These are phyloP conservation scores for Brachionus paranguensis DNA, from an alignment of 1,140 invertebrate species.

Conservation along the genomic window DNA sequence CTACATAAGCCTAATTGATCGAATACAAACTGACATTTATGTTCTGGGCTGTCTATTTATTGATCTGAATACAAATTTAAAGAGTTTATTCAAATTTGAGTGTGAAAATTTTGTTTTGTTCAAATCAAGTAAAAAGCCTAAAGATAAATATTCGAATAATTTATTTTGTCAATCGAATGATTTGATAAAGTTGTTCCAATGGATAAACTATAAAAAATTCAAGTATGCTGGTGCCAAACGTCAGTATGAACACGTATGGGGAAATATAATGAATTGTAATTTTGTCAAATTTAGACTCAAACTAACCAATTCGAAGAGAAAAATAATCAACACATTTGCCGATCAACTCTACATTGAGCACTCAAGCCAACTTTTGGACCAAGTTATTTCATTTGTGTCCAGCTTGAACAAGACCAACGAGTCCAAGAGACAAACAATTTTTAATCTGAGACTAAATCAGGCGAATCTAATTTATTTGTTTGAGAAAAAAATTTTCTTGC, in stretches of 20 bases:
- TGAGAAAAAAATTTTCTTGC: conserved; percentile 2
- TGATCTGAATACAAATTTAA: conserved; percentile 6
- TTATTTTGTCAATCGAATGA: neutral
- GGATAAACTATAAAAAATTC: conserved; percentile 25
- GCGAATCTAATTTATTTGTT: neutral
- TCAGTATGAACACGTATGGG: conserved; percentile 11
- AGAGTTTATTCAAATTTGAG: neutral
- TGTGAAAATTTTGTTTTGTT: neutral
- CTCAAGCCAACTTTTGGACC: neutral
- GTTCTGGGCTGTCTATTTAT: neutral
- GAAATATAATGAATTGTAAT: conserved; percentile 18
- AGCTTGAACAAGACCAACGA: neutral
- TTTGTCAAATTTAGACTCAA: neutral
- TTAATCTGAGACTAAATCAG: conserved; percentile 6
- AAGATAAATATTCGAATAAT: conserved; percentile 6
- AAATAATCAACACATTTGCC: neutral
- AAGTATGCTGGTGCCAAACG: neutral
- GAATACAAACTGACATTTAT: neutral
- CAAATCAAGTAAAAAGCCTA: neutral
- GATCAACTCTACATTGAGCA: neutral
- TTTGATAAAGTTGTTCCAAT: neutral
- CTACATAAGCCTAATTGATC: neutral
- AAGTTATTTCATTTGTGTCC: neutral
- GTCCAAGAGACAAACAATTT: neutral
- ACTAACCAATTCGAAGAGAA: neutral